Conservation (phyloP, 2,797 vertebrate species). For the Pseudopleuronectes americanus region DNA sequence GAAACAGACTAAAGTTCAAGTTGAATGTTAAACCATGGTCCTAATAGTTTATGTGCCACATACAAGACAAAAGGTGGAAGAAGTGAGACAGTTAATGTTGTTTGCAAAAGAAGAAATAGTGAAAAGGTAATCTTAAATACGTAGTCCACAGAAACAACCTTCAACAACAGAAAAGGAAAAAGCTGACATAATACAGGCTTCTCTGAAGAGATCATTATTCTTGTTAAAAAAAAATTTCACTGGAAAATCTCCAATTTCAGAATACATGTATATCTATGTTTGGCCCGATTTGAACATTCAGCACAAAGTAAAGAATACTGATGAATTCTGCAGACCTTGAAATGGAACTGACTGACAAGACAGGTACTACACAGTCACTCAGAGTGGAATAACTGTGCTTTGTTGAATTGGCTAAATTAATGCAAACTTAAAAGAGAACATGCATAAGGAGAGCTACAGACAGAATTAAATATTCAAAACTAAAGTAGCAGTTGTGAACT, state of each 20-base stretch:
- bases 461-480: not conserved
- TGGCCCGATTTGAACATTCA: not conserved
- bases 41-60: not conserved
- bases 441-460: not conserved
- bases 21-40: not conserved
- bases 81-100: slow-evolving; percentile 18
- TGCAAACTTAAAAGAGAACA: slow-evolving; percentile 1
- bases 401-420: not conserved
- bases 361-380: not conserved
- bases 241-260: not conserved
- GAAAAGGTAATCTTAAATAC: slow-evolving; percentile 7
- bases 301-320: not conserved
- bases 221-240: slow-evolving; percentile 1
- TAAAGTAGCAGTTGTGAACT: slow-evolving; percentile 5
- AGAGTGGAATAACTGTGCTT: slow-evolving; percentile 1
- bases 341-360: not conserved
- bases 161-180: slow-evolving; percentile 24
- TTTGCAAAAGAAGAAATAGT: slow-evolving; percentile 14
- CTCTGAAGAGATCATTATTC: slow-evolving; percentile 1
- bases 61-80: too few relatives aligned
- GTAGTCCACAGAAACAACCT: slow-evolving; percentile 23
- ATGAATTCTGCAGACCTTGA: not conserved
- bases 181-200: not conserved
- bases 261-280: not conserved
- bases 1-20: not conserved